Conservation (phyloP, 1,140 invertebrate genomes). For the Tyrophagus putrescentiae region DNA sequence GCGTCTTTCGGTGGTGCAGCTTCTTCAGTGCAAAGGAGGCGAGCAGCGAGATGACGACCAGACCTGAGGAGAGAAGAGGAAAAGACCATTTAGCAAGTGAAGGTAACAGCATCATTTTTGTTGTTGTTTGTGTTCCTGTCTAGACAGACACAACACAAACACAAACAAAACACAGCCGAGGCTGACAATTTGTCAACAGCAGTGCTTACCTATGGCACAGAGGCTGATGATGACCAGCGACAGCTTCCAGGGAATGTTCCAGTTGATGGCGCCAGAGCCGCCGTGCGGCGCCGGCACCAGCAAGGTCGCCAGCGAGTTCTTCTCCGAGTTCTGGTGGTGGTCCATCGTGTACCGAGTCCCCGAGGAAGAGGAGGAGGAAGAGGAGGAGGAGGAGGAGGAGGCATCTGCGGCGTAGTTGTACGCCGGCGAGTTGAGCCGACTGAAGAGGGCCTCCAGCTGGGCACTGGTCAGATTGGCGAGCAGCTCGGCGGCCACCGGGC, state of each 20-base stretch:
- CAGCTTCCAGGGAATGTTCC: not conserved
- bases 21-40: not conserved
- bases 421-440: not conserved
- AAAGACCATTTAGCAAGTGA: not conserved
- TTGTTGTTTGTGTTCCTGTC: too few relatives aligned
- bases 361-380: not conserved
- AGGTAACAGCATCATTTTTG: not conserved
- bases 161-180: not conserved
- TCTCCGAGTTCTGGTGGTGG: too few relatives aligned
- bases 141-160: not conserved
- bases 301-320: not conserved
- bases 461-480: not conserved
- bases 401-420: not conserved
- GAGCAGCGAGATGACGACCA: slow-evolving; percentile 11
- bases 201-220: slow-evolving; percentile 9
- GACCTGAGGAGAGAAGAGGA: not conserved
- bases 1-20: not conserved
- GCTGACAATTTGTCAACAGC: not conserved
- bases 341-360: slow-evolving; percentile 8
- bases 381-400: not conserved
- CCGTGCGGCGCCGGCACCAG: not conserved
- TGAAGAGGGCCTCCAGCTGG: not conserved
- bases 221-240: slow-evolving; percentile 1
- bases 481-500: not conserved
- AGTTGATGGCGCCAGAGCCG: not conserved